These are phyloP conservation scores for Solea senegalensis DNA, from an alignment of 2,113 vertebrate genomes.

Conservation along the genomic window DNA sequence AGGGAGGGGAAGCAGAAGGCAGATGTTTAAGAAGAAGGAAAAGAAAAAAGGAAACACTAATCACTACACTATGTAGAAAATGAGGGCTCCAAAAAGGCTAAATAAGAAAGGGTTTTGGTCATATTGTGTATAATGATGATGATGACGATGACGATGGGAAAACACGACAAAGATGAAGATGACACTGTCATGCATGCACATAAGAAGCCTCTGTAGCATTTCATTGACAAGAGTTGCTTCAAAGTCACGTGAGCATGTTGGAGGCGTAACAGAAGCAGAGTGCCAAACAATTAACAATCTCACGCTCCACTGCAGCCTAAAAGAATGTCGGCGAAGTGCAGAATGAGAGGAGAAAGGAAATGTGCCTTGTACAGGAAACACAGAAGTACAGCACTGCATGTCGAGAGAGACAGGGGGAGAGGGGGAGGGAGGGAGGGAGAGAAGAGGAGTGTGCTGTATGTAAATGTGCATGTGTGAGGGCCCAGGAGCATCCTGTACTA, in stretches of 20 bases:
- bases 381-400: too few relatives aligned
- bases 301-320: constrained; percentile 5
- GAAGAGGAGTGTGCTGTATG: constrained; percentile 1
- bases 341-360: neutral
- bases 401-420: too few relatives aligned
- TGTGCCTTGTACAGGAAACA: too few relatives aligned
- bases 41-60: too few relatives aligned
- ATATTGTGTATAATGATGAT: neutral
- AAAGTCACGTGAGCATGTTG: constrained; percentile 20
- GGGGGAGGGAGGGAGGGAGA: too few relatives aligned
- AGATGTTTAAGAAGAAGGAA: neutral
- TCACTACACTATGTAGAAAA: neutral
- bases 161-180: too few relatives aligned
- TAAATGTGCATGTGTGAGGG: constrained; percentile 16
- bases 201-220: neutral
- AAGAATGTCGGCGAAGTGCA: constrained; percentile 1
- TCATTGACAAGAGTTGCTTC: constrained; percentile 15
- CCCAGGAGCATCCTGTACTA: too few relatives aligned
- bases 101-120: neutral
- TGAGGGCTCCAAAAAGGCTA: neutral
- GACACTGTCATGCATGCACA: neutral
- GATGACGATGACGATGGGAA: neutral
- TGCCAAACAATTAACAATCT: constrained; percentile 28
- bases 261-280: constrained; percentile 18
- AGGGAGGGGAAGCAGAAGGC: neutral